Evolutionary conservation across 2,797 vertebrate species (phyloP).

Genomic region (Bufotes viridis): DNA sequence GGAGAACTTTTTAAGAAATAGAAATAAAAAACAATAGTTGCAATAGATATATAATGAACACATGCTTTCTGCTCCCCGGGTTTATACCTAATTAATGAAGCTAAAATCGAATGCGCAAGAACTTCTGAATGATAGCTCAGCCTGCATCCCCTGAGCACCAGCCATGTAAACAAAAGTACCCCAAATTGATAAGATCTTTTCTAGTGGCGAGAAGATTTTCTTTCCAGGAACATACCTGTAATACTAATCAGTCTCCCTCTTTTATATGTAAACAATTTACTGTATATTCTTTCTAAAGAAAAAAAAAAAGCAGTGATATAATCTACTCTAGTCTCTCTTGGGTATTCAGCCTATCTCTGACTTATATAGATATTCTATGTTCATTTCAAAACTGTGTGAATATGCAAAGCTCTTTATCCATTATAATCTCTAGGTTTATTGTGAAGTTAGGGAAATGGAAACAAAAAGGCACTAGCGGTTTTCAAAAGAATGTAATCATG

Average conservation of each 20-base stretch:
- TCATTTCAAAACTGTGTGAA: slow-evolving; percentile 47
- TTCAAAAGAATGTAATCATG: slow-evolving; percentile 54
- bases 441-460: slow-evolving; percentile 56
- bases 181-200: neutral
- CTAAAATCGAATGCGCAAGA: neutral
- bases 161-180: neutral
- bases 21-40: no score
- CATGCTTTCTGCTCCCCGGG: neutral
- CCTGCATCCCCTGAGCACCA: neutral
- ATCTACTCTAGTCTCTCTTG: slow-evolving; percentile 23
- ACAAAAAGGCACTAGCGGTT: slow-evolving; percentile 38
- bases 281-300: slow-evolving; percentile 32
- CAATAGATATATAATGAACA: no score
- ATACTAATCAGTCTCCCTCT: neutral
- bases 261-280: slow-evolving; percentile 44
- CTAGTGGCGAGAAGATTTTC: neutral
- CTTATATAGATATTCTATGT: slow-evolving; percentile 41
- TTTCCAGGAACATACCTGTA: neutral
- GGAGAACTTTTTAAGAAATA: no score
- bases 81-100: neutral
- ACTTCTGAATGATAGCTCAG: neutral
- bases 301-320: slow-evolving; percentile 14
- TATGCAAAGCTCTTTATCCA: slow-evolving; percentile 57
- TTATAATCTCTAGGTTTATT: slow-evolving; percentile 58
- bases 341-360: neutral